Conservation (phyloP, 2,113 vertebrate genomes). For the Chloropsis cyanopogon region DNA sequence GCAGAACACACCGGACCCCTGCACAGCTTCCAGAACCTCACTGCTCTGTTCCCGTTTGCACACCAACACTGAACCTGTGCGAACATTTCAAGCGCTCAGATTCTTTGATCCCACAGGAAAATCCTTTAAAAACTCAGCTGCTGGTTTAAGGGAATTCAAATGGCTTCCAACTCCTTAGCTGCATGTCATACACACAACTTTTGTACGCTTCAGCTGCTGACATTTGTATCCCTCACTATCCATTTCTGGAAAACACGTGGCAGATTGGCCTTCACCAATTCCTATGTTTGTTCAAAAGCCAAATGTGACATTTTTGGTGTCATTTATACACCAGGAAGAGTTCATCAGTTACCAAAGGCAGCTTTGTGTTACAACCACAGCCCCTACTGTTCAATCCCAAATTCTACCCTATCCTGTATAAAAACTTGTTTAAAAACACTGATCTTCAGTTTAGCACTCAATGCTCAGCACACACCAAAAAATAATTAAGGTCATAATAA, state of each 20-base stretch:
- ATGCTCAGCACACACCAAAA: neutral
- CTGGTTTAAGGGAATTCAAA: neutral
- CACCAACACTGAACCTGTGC: neutral
- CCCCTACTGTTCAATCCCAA: neutral
- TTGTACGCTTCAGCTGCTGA: neutral
- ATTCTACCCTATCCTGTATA: neutral
- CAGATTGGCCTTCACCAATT: neutral
- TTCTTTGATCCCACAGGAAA: neutral
- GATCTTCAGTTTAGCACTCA: neutral
- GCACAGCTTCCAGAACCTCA: neutral
- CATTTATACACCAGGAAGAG: neutral
- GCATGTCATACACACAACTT: rapidly evolving
- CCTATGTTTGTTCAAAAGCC: neutral
- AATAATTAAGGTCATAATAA: neutral
- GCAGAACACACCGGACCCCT: neutral
- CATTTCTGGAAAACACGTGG: neutral
- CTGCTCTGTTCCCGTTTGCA: neutral
- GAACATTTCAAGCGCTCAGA: neutral
- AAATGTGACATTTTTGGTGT: neutral
- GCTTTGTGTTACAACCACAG: neutral
- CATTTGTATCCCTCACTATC: neutral
- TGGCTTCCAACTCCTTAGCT: neutral
- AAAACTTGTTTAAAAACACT: neutral
- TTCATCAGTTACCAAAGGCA: neutral
- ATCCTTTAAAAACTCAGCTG: neutral